Evolutionary conservation across 1,140 invertebrate genomes (phyloP), one percentile per base, ranked within the genome.

Genomic region (Archegozetes longisetosus): DNA sequence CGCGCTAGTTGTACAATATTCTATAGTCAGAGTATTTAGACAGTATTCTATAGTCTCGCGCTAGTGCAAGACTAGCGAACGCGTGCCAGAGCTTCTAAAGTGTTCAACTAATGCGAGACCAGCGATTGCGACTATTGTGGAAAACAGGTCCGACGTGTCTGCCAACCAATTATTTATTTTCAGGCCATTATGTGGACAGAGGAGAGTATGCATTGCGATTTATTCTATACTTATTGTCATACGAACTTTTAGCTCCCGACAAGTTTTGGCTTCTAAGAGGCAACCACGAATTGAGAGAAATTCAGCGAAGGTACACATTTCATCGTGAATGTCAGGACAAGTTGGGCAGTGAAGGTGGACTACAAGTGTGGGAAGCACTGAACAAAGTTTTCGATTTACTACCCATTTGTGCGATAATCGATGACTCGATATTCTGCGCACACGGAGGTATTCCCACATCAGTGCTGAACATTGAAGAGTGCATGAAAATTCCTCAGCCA

Each of bases 371-470:
- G 81, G 79, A 80, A 61, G 75, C 78, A 3, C 74, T 85, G 3
- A 85, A 85, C 69, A 70, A 76, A n/a, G 80, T 77, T 23, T 85
- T 85, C 72, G 83, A 85, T 72, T 72, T 68, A 22, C 77, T 85
- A 74, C 81, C 83, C 6, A 64, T 85, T 32, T 82, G 82, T 12
- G 83, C 82, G 12, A 76, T 81, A n/a, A 75, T 85, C 26, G 83
- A 85, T 71, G 77, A 77, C 20, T 27, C 20, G 17, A 75, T 84
- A 62, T 84, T 84, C 68, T 84, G 83, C 73, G 81, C 79, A 55
- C 83, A 85, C 71, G 83, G 83, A 20, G 83, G 83, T 3, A 83
- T 84, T 54, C 82, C 82, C n/a, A 80, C 80, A 14, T 79, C 81
- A 4, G 47, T 53, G 29, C 67, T 80, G 70, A 68, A 74, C 74